Evolutionary conservation across 2,113 vertebrate species (phyloP), one percentile per base, ranked within the genome.

Genomic region (Ancistrus triradiatus): DNA sequence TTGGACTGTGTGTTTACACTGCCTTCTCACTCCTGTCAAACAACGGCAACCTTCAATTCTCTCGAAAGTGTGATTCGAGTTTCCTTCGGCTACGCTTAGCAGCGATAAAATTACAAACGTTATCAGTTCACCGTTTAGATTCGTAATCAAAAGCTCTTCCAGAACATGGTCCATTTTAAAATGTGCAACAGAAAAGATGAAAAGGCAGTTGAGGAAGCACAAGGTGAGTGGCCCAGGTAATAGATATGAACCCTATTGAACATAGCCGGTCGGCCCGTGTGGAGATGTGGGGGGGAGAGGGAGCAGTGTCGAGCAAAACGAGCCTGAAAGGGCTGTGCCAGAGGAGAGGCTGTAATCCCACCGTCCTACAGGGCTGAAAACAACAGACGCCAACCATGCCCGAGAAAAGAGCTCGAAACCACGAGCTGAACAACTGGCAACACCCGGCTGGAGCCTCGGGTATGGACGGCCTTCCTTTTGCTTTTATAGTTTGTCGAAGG

Each of bases 191-290:
- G 83, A 85, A 87, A 86, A 86, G 87, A 87, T 88, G 86, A 76
- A 87, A 87, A 88, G 85, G 77, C 75, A 84, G 67, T 74, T 69
- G 70, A 73, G 78, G 72, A 82, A 80, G 82, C 81, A 87, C 82
- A 83, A 82, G n/a, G 73, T 79, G 76, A 84, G 75, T 81, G 77
- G 84, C 81, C 73, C 80, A 81, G 83, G 81, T 84, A 81, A 80
- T 80, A 90, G 86, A 82, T 90, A 90, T 90, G 88, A 90, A 90
- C 88, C 88, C 88, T 89, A 90, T 90, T 90, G 88, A 90, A 90
- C 82, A 87, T 81, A 79, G 76, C 67, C 75, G 75, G 82, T 81
- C 72, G 80, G 75, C 81, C 78, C 74, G 64, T 81, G 77, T 80
- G 74, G 73, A 80, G 21, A 59, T 65, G 42, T 68, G 68, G 79